These are phyloP conservation scores for Rhadina sibilatrix DNA, from an alignment of 2,113 vertebrate genomes.

Conservation along the genomic window DNA sequence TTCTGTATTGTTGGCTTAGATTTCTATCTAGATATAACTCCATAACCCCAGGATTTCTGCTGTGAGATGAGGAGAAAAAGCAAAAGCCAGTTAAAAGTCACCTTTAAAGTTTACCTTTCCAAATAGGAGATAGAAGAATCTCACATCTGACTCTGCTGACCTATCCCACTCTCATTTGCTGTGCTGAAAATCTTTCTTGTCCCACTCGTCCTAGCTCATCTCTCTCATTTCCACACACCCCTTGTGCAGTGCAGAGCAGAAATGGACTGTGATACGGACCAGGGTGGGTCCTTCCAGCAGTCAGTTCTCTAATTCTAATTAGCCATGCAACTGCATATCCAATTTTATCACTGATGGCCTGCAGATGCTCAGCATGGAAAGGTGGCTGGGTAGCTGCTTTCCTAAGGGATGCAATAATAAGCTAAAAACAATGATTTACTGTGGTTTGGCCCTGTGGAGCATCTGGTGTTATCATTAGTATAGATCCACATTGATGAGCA, in stretches of 20 bases:
- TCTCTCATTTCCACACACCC: background rate
- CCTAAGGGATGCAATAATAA: background rate
- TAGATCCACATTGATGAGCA: background rate
- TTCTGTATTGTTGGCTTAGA: background rate
- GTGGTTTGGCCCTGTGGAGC: background rate
- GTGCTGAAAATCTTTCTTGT: background rate
- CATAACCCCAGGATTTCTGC: background rate
- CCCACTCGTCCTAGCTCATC: background rate
- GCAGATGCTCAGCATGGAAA: background rate
- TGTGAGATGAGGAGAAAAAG: background rate
- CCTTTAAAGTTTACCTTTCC: background rate
- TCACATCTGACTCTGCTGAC: background rate
- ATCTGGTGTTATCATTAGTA: constrained; percentile 9
- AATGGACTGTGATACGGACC: background rate
- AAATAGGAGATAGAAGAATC: background rate
- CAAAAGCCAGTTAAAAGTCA: background rate
- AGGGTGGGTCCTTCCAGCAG: background rate
- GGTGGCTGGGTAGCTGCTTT: background rate
- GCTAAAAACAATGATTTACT: background rate
- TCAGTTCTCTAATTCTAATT: background rate
- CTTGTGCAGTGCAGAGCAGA: background rate
- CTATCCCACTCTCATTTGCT: background rate
- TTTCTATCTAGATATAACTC: background rate
- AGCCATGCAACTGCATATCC: background rate
- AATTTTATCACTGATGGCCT: background rate